Conservation (phyloP, 2,113 vertebrate genomes). For the Neotoma lepida region DNA sequence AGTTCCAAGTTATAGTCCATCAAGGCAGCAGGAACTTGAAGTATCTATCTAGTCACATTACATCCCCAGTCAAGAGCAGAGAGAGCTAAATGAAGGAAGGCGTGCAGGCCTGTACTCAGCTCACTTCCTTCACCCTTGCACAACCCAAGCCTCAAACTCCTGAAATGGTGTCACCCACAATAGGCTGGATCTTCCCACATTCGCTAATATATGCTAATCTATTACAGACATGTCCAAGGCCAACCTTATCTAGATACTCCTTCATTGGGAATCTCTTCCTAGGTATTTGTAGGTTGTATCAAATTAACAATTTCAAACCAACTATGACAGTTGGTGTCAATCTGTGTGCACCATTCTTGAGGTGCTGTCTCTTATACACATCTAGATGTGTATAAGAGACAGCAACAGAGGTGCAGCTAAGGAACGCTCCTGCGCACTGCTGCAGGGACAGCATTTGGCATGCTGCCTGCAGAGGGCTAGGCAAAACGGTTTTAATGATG, state of each 20-base stretch:
- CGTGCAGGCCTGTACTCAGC: not conserved
- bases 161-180: not conserved
- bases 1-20: too few relatives aligned
- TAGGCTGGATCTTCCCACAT: not conserved
- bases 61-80: not conserved
- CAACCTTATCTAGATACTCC: not conserved
- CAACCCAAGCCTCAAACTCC: not conserved
- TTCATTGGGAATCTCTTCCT: not conserved
- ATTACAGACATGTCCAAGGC: not conserved
- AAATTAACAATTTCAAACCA: not conserved
- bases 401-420: slow-evolving; percentile 77
- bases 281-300: not conserved
- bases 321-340: fast-evolving
- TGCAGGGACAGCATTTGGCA: slow-evolving; percentile 78
- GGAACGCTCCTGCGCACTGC: slow-evolving; percentile 77
- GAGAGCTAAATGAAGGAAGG: not conserved
- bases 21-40: not conserved
- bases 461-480: slow-evolving; percentile 17
- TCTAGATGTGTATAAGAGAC: too few relatives aligned
- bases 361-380: too few relatives aligned
- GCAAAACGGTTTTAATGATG: slow-evolving; percentile 77
- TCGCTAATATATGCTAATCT: not conserved
- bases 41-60: not conserved
- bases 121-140: not conserved
- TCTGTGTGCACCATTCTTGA: fast-evolving